Evolutionary conservation across 2,113 vertebrate genomes (phyloP), one percentile per base, ranked within the genome.

Genomic region (Scolopax mira): DNA sequence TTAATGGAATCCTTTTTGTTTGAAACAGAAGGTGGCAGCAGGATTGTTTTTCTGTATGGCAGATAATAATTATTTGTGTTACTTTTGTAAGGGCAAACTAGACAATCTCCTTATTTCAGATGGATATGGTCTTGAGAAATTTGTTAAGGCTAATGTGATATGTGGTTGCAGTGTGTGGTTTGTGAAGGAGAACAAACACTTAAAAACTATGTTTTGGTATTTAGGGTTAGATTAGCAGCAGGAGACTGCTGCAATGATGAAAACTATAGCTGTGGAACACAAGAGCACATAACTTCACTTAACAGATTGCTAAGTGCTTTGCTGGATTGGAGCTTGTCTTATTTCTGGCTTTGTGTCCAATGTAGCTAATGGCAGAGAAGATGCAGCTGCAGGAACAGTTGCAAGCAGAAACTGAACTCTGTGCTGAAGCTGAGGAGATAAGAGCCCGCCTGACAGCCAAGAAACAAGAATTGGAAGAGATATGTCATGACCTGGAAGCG

Each of bases 401-500:
- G 39, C 99, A 99, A 97, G 99, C 99, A 1, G 99, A 99, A 95
- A 99, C 99, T 0, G 99, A 99, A 44, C 98, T 99, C 51, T 99
- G 99, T 19, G 99, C 99, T 0, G 99, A 99, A 96, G 99, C 99
- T 0, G 99, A 99, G 96, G 99, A 99, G 98, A 99, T 99, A 97
- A 98, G 99, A 86, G 98, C 98, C 74, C 99, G 99, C 23, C 98
- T 99, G 77, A 98, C 99, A 4, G 98, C 99, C 57, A 99, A 98
- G 97, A 99, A 99, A 93, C 99, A 99, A 96, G 99, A 99, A 88
- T 97, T 99, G 72, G 99, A 99, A 96, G 99, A 99, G 96, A 99
- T 99, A 67, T 99, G 99, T 77, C 99, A 99, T 9, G 99, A 99
- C 95, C 97, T 99, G 84, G 99, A 99, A 97, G 98, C 99, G 42